Evolutionary conservation across 2,113 vertebrate species (phyloP).

Genomic region (Cyphomyrus plagiostoma): DNA sequence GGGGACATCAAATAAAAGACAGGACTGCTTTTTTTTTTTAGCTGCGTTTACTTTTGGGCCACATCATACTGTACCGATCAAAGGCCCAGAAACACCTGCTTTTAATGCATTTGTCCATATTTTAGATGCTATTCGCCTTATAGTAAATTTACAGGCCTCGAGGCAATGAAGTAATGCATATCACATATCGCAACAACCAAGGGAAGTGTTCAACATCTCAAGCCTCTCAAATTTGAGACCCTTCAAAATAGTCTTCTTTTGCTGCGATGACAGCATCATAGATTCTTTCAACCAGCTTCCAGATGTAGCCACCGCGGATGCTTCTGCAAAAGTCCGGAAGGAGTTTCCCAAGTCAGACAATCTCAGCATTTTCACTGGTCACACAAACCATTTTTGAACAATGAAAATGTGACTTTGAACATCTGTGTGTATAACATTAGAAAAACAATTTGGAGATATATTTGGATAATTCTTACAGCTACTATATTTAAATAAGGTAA

Average conservation of each 20-base stretch:
- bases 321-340: neutral
- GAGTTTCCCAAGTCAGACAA: neutral
- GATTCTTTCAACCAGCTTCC: neutral
- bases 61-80: neutral
- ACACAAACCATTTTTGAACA: neutral
- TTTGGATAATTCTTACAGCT: neutral
- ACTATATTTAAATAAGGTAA: neutral
- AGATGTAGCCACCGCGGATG: neutral
- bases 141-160: neutral
- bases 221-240: neutral
- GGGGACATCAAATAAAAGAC: neutral
- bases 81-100: neutral
- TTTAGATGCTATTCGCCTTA: neutral
- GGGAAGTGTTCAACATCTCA: neutral
- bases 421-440: neutral
- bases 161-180: neutral
- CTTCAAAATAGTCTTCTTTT: neutral
- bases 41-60: neutral
- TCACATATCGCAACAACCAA: neutral
- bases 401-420: neutral
- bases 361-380: neutral
- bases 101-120: neutral
- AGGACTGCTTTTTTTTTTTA: neutral
- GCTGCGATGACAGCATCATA: neutral
- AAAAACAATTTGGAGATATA: neutral